phyloP scores from a whole-genome alignment of 2,113 vertebrate species.

The Trachemys scripta region DNA sequence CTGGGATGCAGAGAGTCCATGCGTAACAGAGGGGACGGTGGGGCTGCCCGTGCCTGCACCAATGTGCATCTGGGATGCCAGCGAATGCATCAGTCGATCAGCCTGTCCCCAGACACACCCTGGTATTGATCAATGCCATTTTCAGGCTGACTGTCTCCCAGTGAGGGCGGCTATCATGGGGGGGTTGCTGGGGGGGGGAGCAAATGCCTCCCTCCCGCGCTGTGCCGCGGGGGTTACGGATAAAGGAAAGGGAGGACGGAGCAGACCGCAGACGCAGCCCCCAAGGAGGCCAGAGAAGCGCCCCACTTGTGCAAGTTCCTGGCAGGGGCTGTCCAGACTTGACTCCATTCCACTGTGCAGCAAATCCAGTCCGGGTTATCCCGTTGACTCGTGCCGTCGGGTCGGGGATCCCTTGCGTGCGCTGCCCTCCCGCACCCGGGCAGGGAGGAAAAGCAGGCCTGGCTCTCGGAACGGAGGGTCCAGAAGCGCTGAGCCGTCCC shows the following conservation, averaged over 20 bases:
- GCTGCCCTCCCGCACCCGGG: background rate
- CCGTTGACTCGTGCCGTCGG: background rate
- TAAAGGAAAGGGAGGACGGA: background rate
- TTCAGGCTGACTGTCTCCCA: background rate
- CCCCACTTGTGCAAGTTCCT: background rate
- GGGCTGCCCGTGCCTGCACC: too few relatives aligned
- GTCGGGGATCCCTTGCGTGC: background rate
- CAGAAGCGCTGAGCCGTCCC: background rate
- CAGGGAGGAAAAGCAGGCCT: background rate
- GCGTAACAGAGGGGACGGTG: background rate
- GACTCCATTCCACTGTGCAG: rapidly evolving
- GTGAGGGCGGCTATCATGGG: background rate
- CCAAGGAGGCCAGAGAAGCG: background rate
- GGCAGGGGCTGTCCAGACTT: rapidly evolving
- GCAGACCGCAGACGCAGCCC: background rate
- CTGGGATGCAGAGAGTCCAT: background rate
- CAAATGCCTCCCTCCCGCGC: too few relatives aligned
- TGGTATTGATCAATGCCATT: background rate
- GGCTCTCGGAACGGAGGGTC: background rate
- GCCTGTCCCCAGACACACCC: background rate
- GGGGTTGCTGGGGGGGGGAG: background rate
- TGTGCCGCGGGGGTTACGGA: too few relatives aligned
- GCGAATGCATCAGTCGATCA: too few relatives aligned
- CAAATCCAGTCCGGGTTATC: rapidly evolving
- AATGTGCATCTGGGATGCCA: too few relatives aligned